A percentile compares a stretch with the other conserved stretches of the same genome.
These are phyloP conservation scores for Ladona fulva DNA, from an alignment of 1,140 invertebrate species.

Conservation along the genomic window DNA sequence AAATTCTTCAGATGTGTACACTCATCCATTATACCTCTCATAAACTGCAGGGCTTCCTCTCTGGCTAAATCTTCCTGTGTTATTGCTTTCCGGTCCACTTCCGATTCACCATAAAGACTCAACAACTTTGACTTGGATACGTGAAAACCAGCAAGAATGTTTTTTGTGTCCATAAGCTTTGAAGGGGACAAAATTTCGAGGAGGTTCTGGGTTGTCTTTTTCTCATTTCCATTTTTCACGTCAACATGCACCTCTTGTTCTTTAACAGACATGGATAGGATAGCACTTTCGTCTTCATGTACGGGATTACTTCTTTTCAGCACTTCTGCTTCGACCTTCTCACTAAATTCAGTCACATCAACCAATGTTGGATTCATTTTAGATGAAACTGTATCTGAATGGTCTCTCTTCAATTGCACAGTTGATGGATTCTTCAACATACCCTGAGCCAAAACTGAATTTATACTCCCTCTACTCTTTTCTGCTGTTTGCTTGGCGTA, in stretches of 20 bases:
- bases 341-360: not conserved
- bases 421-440: not conserved
- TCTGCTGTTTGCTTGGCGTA: not conserved
- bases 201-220: not conserved
- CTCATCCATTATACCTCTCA: slow-evolving; percentile 97
- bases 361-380: not conserved
- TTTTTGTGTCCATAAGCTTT: not conserved
- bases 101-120: not conserved
- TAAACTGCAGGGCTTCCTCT: slow-evolving; percentile 80
- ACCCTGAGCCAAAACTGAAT: not conserved
- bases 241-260: not conserved
- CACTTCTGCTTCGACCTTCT: not conserved
- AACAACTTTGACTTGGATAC: not conserved
- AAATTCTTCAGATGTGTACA: slow-evolving; percentile 95
- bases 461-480: not conserved
- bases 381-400: too few relatives aligned
- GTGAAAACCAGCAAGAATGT: slow-evolving; percentile 10
- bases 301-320: not conserved
- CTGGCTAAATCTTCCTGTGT: slow-evolving; percentile 39
- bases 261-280: not conserved
- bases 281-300: not conserved
- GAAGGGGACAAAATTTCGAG: not conserved
- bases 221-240: not conserved
- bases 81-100: not conserved
- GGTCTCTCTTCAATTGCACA: not conserved